Evolutionary conservation across 2,113 vertebrate genomes (phyloP).

Genomic region (Eubucco bourcierii): DNA sequence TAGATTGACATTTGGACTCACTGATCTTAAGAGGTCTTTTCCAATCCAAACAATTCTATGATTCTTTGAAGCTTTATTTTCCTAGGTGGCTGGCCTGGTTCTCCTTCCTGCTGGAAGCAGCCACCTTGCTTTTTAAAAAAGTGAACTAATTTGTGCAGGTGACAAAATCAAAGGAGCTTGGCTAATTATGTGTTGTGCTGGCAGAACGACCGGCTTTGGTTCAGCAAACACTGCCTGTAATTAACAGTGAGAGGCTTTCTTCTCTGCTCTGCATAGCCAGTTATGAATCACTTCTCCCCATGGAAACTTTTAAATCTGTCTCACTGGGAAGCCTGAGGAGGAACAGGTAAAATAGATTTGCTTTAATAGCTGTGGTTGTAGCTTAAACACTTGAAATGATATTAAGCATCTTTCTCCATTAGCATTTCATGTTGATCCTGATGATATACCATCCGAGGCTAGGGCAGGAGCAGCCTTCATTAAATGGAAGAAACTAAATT

Average conservation of each 20-base stretch:
- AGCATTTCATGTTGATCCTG: conserved; percentile 53
- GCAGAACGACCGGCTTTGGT: neutral
- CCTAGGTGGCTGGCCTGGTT: neutral
- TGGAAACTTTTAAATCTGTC: conserved; percentile 23
- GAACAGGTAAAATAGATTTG: conserved; percentile 49
- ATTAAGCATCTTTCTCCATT: conserved; percentile 24
- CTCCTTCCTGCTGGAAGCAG: neutral
- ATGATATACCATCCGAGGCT: conserved; percentile 18
- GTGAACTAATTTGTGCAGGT: neutral
- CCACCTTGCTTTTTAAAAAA: conserved; percentile 6
- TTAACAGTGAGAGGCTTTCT: conserved; percentile 44
- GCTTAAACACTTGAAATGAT: conserved; percentile 53
- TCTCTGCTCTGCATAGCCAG: conserved; percentile 1
- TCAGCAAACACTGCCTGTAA: neutral
- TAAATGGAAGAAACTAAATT: conserved; percentile 59
- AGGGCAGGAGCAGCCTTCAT: conserved; percentile 50
- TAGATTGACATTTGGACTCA: no score
- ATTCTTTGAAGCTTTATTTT: neutral
- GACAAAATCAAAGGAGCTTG: neutral
- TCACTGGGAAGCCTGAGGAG: conserved; percentile 17
- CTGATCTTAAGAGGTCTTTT: no score
- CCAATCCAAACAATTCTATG: no score
- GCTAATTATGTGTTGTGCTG: neutral
- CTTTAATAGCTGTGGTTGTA: conserved; percentile 47
- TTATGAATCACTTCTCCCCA: conserved; percentile 24